Evolutionary conservation across 2,797 vertebrate species (phyloP), one percentile per base, ranked within the genome.

Genomic region (Erethizon dorsatum): DNA sequence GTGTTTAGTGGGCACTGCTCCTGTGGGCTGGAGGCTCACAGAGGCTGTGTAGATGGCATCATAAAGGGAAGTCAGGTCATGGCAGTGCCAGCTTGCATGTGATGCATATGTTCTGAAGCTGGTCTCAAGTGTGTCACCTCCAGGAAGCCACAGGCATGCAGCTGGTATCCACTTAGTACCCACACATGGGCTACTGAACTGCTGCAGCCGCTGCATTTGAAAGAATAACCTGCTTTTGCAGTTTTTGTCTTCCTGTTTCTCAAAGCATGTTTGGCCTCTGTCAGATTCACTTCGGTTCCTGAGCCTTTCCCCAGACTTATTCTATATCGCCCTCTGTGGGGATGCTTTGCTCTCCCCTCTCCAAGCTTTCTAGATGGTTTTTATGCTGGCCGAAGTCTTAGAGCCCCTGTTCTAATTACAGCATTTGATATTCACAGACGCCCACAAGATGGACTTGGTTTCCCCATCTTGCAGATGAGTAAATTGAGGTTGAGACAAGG

Each of bases 401-500:
- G 0, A 71, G n/a, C 52, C 83, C 17, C 73, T 57, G 2, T 61
- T 93, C 1, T 52, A 33, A 28, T 31, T 77, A 20, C 2, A 33
- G 31, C 37, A 47, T 75, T 96, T 88, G 71, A 50, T 59, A 56
- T 6, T 95, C 83, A 86, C n/a, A 77, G 3, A 41, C 50, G 79
- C 57, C 20, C 2, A 47, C 31, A 2, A 61, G 37, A 59, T 92
- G 17, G 22, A 59, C 22, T 37, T 86, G 41, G 17, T 52, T 86
- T 86, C 82, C 67, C 78, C 69, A 17, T 92, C 88, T 80, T 93
- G 26, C 80, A 90, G 87, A 69, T 63, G 33, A 56, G 20, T 85
- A 59, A 65, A 91, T 65, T 59, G 57, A 96, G 54, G 18, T 28
- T 67, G 56, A 67, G 37, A 52, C 56, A 95, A 83, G 31, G 59